phyloP scores from a whole-genome alignment of 2,113 vertebrate species.

The Epinephelus moara region DNA sequence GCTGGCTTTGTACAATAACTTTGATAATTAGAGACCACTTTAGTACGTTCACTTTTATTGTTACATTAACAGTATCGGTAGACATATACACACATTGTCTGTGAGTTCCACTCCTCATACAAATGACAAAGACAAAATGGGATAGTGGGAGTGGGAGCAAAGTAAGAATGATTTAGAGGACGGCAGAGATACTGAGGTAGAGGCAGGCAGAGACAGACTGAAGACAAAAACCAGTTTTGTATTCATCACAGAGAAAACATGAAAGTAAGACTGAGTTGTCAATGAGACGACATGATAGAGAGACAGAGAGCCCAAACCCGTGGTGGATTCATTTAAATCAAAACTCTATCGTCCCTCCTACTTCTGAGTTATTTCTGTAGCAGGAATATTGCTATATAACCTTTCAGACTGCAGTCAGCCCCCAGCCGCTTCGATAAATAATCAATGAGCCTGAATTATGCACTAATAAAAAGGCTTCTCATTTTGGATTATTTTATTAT shows the following conservation, averaged over 20 bases:
- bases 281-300: conserved; percentile 9
- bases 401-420: conserved; percentile 68
- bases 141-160: not conserved
- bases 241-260: not conserved
- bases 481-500: conserved; percentile 76
- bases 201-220: conserved; percentile 17
- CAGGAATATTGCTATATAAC: conserved; percentile 62
- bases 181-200: conserved; percentile 6
- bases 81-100: not conserved
- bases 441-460: conserved; percentile 80
- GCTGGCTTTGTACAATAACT: no score
- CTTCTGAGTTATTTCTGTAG: conserved; percentile 65
- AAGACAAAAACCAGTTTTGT: conserved; percentile 3
- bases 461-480: conserved; percentile 76
- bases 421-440: conserved; percentile 70
- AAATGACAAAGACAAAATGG: conserved; percentile 14
- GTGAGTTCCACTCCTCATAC: not conserved
- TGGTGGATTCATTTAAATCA: conserved; percentile 49
- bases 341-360: conserved; percentile 20
- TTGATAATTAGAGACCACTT: not conserved
- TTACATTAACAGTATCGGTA: not conserved
- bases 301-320: conserved; percentile 32
- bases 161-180: conserved; percentile 30
- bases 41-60: not conserved
- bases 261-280: not conserved